Conservation (phyloP, 2,888 invertebrate genomes). For the Argyra leucocephala region DNA sequence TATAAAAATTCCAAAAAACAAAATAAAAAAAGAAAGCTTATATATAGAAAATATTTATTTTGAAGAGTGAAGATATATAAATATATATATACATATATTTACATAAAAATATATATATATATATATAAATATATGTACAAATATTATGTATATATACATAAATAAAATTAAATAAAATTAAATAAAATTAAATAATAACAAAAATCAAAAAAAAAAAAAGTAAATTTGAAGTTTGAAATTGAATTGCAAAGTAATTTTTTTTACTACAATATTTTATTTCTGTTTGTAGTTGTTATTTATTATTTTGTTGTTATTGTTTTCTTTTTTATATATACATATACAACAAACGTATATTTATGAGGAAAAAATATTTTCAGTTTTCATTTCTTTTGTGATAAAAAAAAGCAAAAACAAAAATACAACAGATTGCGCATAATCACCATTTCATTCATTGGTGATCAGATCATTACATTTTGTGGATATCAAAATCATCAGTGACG, state of each 20-base stretch:
- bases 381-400: neutral
- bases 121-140: neutral
- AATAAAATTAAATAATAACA: too few species aligned
- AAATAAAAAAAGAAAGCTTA: neutral
- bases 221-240: neutral
- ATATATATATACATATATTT: neutral
- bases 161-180: too few species aligned
- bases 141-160: too few species aligned
- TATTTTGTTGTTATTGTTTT: too few species aligned
- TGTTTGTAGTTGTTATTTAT: too few species aligned
- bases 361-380: conserved; percentile 1
- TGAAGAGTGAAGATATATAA: neutral
- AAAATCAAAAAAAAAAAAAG: neutral
- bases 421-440: neutral
- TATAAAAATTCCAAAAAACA: neutral
- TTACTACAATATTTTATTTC: too few species aligned
- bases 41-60: conserved; percentile 5
- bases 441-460: neutral
- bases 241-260: neutral
- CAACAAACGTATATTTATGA: neutral
- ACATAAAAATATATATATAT: neutral
- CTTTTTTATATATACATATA: too few species aligned
- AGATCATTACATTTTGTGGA: too few species aligned
- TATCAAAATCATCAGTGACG: too few species aligned
- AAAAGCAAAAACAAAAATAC: neutral